These are phyloP conservation scores for Chlorocebus sabaeus DNA, from an alignment of 2,113 vertebrate species.

Conservation along the genomic window DNA sequence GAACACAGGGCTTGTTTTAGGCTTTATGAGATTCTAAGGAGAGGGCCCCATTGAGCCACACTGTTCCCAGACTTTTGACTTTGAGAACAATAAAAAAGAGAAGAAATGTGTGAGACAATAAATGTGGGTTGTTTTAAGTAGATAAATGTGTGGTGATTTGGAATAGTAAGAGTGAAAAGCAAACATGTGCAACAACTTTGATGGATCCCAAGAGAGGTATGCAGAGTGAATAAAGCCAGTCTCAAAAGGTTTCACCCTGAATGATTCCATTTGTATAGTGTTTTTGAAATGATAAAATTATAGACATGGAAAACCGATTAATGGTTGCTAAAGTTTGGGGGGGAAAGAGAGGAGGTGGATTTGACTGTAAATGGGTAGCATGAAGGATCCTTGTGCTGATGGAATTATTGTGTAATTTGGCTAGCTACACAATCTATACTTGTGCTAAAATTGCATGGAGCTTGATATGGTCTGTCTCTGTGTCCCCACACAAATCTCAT, in stretches of 20 bases:
- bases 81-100: neutral
- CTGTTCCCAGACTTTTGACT: neutral
- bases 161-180: neutral
- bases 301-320: neutral
- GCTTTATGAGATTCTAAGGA: neutral
- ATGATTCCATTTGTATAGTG: neutral
- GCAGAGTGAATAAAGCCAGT: neutral
- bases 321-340: neutral
- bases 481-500: too few relatives aligned
- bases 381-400: neutral
- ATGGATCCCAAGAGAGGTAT: neutral
- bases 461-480: too few relatives aligned
- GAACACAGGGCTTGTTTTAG: neutral
- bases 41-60: neutral
- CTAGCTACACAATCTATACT: neutral
- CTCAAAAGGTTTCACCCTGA: neutral
- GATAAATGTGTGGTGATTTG: neutral
- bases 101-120: neutral
- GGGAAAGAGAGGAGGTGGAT: neutral
- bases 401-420: neutral
- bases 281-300: conserved; percentile 28
- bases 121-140: neutral
- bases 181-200: neutral
- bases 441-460: neutral
- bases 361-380: neutral